phyloP scores from a whole-genome alignment of 2,113 vertebrate species.

The Poeciliopsis turrubarensis region DNA sequence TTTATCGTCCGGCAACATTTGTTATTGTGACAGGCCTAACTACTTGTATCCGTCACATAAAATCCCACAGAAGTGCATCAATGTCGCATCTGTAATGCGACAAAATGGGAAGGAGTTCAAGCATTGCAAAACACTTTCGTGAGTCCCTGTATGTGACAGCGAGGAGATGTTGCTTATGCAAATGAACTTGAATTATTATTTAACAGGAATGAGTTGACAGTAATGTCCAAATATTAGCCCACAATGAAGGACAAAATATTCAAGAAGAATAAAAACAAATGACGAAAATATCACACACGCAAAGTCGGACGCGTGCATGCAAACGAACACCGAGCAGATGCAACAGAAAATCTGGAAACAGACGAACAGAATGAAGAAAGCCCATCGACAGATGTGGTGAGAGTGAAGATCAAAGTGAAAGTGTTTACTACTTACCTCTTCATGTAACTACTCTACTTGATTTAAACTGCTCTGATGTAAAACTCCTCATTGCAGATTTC shows the following conservation, averaged over 20 bases:
- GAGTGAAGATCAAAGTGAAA: slow-evolving; percentile 45
- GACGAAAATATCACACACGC: slow-evolving; percentile 14
- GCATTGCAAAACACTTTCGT: not conserved
- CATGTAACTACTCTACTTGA: not conserved
- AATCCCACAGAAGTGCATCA: not conserved
- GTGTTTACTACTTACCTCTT: slow-evolving; percentile 50
- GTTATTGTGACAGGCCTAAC: not conserved
- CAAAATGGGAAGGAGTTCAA: not conserved
- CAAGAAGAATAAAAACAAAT: slow-evolving; percentile 7
- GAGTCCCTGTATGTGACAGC: not conserved
- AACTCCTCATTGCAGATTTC: not conserved
- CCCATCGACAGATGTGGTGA: slow-evolving; percentile 12
- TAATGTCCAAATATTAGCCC: not conserved
- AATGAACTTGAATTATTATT: slow-evolving; percentile 11
- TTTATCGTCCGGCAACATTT: too few species aligned
- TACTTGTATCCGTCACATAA: not conserved
- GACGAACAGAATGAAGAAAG: slow-evolving; percentile 30
- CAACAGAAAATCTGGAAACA: slow-evolving; percentile 37
- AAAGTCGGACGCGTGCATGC: slow-evolving; percentile 12
- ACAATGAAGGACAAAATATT: not conserved
- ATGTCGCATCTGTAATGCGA: not conserved
- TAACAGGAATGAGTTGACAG: slow-evolving; percentile 2
- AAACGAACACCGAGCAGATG: slow-evolving; percentile 40
- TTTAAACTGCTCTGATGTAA: not conserved
- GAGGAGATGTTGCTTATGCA: slow-evolving; percentile 3